Evolutionary conservation across 1,140 invertebrate species (phyloP).

Genomic region (Drosophila suzukii): DNA sequence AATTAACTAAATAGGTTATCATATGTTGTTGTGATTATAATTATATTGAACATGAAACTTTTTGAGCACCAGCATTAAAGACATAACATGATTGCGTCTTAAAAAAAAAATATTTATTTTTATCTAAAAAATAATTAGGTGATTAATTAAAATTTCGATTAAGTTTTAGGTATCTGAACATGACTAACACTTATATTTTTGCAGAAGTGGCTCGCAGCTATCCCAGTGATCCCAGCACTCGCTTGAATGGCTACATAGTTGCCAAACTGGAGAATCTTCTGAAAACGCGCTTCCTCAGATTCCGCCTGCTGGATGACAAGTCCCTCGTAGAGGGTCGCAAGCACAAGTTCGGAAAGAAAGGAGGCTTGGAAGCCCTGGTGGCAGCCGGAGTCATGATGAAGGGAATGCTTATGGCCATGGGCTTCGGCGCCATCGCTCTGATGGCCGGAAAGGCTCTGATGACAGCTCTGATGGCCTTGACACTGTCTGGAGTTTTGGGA

Average conservation of each 20-base stretch:
- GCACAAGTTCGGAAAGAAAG: constrained; percentile 86
- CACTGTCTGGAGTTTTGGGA: constrained; percentile 91
- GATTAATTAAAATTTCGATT: too few species aligned
- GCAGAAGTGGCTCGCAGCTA: constrained; percentile 90
- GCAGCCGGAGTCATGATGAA: constrained; percentile 88
- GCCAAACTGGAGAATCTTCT: constrained; percentile 90
- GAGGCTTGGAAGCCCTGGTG: constrained; percentile 86
- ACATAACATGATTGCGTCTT: too few species aligned
- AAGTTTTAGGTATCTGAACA: too few species aligned
- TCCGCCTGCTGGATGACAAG: constrained; percentile 88
- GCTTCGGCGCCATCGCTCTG: constrained; percentile 90
- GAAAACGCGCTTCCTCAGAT: constrained; percentile 89
- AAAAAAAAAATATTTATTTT: too few species aligned
- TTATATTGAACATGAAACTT: too few species aligned
- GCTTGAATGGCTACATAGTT: constrained; percentile 90
- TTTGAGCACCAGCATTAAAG: too few species aligned
- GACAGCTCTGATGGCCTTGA: constrained; percentile 91
- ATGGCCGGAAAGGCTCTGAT: constrained; percentile 93
- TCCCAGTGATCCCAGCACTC: constrained; percentile 90
- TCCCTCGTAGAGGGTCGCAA: constrained; percentile 87
- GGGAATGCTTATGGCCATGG: constrained; percentile 90
- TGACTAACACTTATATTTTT: neutral
- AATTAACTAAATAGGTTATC: too few species aligned
- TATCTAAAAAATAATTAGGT: too few species aligned
- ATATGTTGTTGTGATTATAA: too few species aligned